Percentiles rank a stretch among this genome's conserved stretches.
Evolutionary conservation across 2,888 invertebrate genomes (phyloP).

Genomic region (Calliscelio sp.): DNA sequence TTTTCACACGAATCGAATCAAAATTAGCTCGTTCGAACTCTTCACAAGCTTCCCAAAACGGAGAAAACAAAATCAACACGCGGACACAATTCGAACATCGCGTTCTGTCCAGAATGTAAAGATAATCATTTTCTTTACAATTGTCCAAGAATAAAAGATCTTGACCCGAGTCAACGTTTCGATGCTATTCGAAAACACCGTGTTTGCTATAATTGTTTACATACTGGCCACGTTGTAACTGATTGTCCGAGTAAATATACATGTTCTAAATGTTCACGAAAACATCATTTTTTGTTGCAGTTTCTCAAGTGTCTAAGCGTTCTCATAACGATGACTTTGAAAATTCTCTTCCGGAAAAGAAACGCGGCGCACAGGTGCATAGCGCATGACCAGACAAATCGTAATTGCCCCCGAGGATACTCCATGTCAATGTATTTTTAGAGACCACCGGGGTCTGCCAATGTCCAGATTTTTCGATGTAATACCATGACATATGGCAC

Average conservation of each 20-base stretch:
- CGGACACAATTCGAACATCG: background rate
- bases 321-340: background rate
- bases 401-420: constrained; percentile 15
- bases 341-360: background rate
- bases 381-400: background rate
- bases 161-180: background rate
- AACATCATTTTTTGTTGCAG: background rate
- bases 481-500: constrained; percentile 22
- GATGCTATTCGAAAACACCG: background rate
- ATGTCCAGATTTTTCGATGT: constrained; percentile 13
- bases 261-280: background rate
- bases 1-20: background rate
- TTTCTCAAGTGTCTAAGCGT: background rate
- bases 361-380: too few relatives aligned
- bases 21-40: background rate
- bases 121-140: background rate
- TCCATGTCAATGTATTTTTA: constrained; percentile 30
- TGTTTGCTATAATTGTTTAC: background rate
- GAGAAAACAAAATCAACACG: background rate
- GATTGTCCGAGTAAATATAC: background rate
- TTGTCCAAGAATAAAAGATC: background rate
- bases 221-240: background rate
- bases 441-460: background rate
- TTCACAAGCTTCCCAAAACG: too few relatives aligned
- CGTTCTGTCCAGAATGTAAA: background rate